These are phyloP conservation scores for Synanthedon myopaeformis DNA, from an alignment of 2,888 invertebrate species.

Conservation along the genomic window DNA sequence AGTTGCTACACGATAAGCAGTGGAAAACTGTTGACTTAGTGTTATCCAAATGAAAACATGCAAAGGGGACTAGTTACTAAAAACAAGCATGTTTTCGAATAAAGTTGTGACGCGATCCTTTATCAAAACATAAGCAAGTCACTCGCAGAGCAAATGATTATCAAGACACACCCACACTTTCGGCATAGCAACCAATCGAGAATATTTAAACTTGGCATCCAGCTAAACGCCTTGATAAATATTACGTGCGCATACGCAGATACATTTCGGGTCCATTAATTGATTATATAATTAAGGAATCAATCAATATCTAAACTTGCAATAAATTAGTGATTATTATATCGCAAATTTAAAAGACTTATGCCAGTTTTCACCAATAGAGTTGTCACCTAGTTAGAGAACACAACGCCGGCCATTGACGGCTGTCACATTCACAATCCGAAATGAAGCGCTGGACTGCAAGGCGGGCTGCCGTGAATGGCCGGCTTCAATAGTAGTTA, in stretches of 20 bases:
- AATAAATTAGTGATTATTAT: no score
- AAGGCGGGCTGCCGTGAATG: no score
- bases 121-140: conserved; percentile 32
- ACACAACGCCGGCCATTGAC: no score
- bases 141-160: conserved; percentile 32
- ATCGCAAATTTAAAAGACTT: no score
- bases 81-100: conserved; percentile 62
- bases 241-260: not conserved
- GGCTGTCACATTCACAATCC: no score
- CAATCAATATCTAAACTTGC: no score
- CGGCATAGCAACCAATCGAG: conserved; percentile 38
- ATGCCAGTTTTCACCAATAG: no score
- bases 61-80: conserved; percentile 35
- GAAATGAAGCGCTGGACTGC: no score
- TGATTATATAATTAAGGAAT: no score
- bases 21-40: conserved; percentile 47
- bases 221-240: not conserved
- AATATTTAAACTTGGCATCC: not conserved
- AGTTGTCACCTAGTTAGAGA: no score
- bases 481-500: no score
- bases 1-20: conserved; percentile 56
- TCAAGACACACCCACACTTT: conserved; percentile 61
- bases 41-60: conserved; percentile 57
- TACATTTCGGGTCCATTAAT: no score
- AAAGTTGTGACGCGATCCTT: conserved; percentile 38